A percentile compares a stretch with the other conserved stretches of the same genome.
Evolutionary conservation across 2,888 invertebrate genomes (phyloP).

Genomic region (Myathropa florea): DNA sequence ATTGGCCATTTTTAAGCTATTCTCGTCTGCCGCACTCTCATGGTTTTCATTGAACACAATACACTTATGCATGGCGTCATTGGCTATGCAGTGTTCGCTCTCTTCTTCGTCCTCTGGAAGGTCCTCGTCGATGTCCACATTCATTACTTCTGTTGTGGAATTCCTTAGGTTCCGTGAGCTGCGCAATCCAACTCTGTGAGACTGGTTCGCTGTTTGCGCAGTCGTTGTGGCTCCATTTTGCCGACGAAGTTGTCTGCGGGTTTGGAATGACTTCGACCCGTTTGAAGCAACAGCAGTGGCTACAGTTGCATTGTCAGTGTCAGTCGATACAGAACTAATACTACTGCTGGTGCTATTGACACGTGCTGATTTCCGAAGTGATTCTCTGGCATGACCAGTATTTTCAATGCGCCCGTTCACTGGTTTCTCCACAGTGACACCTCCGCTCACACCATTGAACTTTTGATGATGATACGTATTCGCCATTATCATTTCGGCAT

Average conservation of each 20-base stretch:
- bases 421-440: constrained; percentile 27
- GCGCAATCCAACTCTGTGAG: constrained; percentile 60
- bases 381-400: constrained; percentile 72
- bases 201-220: constrained; percentile 20
- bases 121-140: constrained; percentile 54
- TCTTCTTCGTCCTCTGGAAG: constrained; percentile 39
- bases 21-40: constrained; percentile 77
- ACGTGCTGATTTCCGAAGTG: constrained; percentile 78
- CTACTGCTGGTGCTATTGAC: constrained; percentile 80
- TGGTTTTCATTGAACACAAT: constrained; percentile 80
- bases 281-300: constrained; percentile 19
- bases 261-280: constrained; percentile 40
- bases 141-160: constrained; percentile 44
- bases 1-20: constrained; percentile 66
- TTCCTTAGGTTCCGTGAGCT: constrained; percentile 60
- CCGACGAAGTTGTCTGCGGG: constrained; percentile 49
- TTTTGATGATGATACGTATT: constrained; percentile 77
- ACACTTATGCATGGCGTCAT: constrained; percentile 79
- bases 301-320: constrained; percentile 63
- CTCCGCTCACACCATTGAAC: constrained; percentile 67
- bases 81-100: constrained; percentile 73
- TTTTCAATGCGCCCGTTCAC: constrained; percentile 42
- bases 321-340: constrained; percentile 79
- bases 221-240: constrained; percentile 47
- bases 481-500: constrained; percentile 92